Base-by-base conservation (phyloP, 2,797 vertebrate genomes). In the Mormyrops boulengeri region DNA sequence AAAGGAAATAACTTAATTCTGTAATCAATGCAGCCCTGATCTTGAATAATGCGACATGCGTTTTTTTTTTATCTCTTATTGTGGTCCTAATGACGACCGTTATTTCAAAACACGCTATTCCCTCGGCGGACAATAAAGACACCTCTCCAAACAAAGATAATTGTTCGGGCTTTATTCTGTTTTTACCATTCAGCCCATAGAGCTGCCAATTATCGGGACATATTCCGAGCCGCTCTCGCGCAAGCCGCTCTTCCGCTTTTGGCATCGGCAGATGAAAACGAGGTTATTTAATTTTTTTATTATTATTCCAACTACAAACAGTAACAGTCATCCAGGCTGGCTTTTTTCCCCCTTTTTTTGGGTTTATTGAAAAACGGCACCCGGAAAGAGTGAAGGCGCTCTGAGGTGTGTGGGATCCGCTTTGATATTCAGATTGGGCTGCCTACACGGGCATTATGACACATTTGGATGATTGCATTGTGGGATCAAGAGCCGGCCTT, bases 401-500 rank as follows among this genome's bases (percentile, higher is more conserved):
- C 90, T 92, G 95, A 95, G 94, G 95, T 95, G 95, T 92, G 91
- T 92, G 91, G 92, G 91, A 94, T 89, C 91, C 95, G 55, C 95
- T 96, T 95, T 96, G 94, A 96, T 96, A 95, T 95, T 94, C 95
- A 95, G 94, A 94, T 94, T 93, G 89, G 92, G 93, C 94, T 95
- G 95, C 94, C 96, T 96, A 95, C 95, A 96, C 95, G 93, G 89
- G 96, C 95, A 96, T 95, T 95, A 95, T 96, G 95, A 96, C 96
- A 95, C 94, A 95, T 95, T 94, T 95, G 95, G 96, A 95, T 95
- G 96, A 97, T 96, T 94, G 95, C 93, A 95, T 95, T 96, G 95
- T 95, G 94, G 95, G 96, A 97, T 96, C 96, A 97, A 95, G 95
- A 94, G 94, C 94, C 94, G 94, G 96, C 95, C 96, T 97, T 96